Percentiles rank a stretch among this genome's conserved stretches.
These are phyloP conservation scores for Chiloscyllium punctatum DNA, from an alignment of 2,797 vertebrate species.

Conservation along the genomic window DNA sequence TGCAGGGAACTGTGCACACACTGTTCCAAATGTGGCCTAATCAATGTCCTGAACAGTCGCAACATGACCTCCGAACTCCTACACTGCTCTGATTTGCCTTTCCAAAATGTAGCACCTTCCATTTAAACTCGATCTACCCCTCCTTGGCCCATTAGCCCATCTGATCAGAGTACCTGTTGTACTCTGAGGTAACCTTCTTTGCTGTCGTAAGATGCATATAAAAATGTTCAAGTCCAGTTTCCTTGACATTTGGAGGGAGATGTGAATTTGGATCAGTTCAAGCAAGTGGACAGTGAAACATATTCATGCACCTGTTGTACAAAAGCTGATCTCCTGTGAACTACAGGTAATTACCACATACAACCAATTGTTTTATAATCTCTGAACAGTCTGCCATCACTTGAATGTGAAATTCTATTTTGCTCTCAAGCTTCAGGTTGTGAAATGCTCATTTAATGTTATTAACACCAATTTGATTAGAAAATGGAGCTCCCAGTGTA, in stretches of 20 bases:
- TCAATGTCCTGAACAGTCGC: too few species aligned
- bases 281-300: not conserved
- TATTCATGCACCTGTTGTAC: not conserved
- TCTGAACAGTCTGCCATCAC: not conserved
- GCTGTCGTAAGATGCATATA: not conserved
- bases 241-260: not conserved
- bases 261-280: not conserved
- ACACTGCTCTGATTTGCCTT: too few species aligned
- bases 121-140: too few species aligned
- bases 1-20: too few species aligned
- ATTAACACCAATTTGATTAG: not conserved
- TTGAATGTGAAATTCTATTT: not conserved
- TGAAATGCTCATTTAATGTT: not conserved
- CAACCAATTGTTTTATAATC: not conserved
- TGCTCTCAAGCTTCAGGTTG: not conserved
- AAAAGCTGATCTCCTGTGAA: not conserved
- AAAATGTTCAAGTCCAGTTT: not conserved
- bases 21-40: too few species aligned
- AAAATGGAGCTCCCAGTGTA: not conserved
- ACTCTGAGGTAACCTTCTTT: too few species aligned
- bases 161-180: too few species aligned
- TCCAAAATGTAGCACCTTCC: too few species aligned
- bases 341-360: not conserved
- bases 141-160: too few species aligned
- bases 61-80: too few species aligned